Evolutionary conservation across 2,888 invertebrate genomes (phyloP), one percentile per base, ranked within the genome.

Genomic region (Ditula angustiorana): DNA sequence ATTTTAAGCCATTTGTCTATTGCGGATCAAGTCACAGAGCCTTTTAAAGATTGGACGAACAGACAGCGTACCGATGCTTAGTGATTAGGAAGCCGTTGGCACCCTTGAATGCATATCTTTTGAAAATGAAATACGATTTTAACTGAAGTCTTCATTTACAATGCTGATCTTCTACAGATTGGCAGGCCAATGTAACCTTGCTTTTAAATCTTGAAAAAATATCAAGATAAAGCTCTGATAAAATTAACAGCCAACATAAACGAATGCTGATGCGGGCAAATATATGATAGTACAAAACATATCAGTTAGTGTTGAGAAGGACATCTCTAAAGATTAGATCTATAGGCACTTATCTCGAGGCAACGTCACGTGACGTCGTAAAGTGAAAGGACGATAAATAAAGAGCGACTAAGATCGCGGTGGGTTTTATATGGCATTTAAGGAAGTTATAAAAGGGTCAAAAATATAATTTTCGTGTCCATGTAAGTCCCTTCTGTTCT

Each of bases 361-460:
- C 41, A 19, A 19, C 24, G 2, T 26, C 24, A 7, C 16, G 16
- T 37, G 37, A 37, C 37, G 37, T 37, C 37, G 16, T 16, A 7
- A 37, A 37, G 37, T 37, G 37, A 37, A 37, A 37, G 37, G 37
- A 37, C 37, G 37, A 37, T 37, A 37, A 37, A 37, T 37, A 33
- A 33, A 16, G 37, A 16, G 7, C 16, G 16, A 19, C 19, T 19
- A 41, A 41, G 41, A 19, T 19, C 10, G 41, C 19, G 7, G 5
- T 3, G 19, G 5, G 10, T 1, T 8, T 41, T 41, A 19, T 19
- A 19, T 37, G n/a, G n/a, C n/a, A n/a, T n/a, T n/a, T n/a, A n/a
- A n/a, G n/a, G n/a, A n/a, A n/a, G n/a, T n/a, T n/a, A n/a, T n/a
- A n/a, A n/a, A n/a, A n/a, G n/a, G n/a, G n/a, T n/a, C n/a, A n/a